Percentiles rank a stretch among this genome's conserved stretches.
These are phyloP conservation scores for Cynopterus brachyotis DNA, from an alignment of 2,113 vertebrate species.

Conservation along the genomic window DNA sequence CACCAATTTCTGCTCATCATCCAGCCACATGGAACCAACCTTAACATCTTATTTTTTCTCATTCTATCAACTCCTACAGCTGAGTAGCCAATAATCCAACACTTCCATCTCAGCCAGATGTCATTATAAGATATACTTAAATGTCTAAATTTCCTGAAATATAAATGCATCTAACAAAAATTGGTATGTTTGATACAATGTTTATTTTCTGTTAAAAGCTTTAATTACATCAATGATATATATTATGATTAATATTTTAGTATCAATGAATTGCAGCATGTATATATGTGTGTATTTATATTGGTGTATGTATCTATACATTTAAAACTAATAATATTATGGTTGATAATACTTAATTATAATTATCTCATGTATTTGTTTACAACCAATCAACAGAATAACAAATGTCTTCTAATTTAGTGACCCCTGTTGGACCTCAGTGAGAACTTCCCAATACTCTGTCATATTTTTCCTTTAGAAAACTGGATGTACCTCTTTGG, in stretches of 20 bases:
- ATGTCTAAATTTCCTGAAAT: not conserved
- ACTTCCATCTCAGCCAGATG: not conserved
- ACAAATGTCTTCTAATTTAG: not conserved
- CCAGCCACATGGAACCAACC: not conserved
- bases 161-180: not conserved
- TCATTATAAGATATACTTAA: not conserved
- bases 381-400: not conserved
- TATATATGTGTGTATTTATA: not conserved
- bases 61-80: not conserved
- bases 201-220: not conserved
- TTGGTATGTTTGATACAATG: not conserved
- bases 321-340: not conserved
- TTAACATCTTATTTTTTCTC: not conserved
- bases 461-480: not conserved
- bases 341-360: not conserved
- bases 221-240: not conserved
- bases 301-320: not conserved
- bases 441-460: not conserved
- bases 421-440: not conserved
- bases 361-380: not conserved
- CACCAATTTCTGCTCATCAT: not conserved
- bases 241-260: not conserved
- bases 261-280: not conserved
- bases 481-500: not conserved
- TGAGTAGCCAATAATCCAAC: not conserved